phyloP scores from a whole-genome alignment of 1,140 invertebrate species.

The Metopolophium dirhodum region DNA sequence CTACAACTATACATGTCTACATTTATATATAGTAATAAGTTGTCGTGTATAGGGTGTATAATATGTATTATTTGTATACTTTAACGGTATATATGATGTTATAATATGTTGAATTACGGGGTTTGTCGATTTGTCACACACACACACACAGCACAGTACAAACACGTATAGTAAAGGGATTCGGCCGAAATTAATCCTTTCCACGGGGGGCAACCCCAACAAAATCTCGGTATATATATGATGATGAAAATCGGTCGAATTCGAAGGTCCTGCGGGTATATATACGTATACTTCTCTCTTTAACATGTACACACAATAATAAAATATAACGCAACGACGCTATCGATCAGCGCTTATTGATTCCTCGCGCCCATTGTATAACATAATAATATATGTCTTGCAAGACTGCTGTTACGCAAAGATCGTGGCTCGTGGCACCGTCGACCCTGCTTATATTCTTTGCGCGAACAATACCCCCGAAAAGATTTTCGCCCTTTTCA shows the following conservation, averaged over 20 bases:
- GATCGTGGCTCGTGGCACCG: conserved; percentile 32
- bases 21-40: background rate
- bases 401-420: conserved; percentile 27
- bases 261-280: background rate
- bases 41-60: background rate
- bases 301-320: background rate
- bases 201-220: background rate
- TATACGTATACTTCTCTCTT: background rate
- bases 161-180: background rate
- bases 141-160: background rate
- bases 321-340: background rate
- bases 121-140: background rate
- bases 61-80: background rate
- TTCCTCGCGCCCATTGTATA: background rate
- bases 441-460: background rate
- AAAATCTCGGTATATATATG: no score
- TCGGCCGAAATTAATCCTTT: background rate
- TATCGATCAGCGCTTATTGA: conserved; percentile 19
- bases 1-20: background rate
- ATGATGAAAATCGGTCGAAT: background rate
- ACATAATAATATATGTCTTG: background rate
- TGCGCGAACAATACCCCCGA: background rate
- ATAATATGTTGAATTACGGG: background rate
- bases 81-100: background rate
- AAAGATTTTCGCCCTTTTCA: conserved; percentile 31